Conservation (phyloP, 2,113 vertebrate genomes). For the Nannobrachium achirus region DNA sequence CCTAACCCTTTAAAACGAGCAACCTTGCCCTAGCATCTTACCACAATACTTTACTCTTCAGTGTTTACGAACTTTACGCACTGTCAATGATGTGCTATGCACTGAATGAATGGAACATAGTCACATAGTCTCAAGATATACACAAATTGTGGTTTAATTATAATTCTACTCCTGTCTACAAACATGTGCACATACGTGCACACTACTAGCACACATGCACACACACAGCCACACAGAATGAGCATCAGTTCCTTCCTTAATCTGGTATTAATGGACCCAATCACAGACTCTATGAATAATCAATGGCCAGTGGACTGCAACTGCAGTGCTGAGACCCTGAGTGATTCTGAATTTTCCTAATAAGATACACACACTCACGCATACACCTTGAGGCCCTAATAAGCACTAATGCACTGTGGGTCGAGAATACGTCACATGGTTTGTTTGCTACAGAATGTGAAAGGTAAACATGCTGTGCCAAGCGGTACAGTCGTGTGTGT, state of each 20-base stretch:
- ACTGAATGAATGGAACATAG: neutral
- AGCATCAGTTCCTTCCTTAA: conserved; percentile 78
- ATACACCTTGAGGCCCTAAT: conserved; percentile 71
- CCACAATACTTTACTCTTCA: conserved; percentile 4
- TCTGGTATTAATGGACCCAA: conserved; percentile 82
- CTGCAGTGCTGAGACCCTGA: conserved; percentile 75
- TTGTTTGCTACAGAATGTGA: conserved; percentile 80
- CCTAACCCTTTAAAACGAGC: conserved; percentile 25
- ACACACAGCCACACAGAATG: conserved; percentile 46
- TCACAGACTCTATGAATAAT: conserved; percentile 83
- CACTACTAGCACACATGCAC: neutral
- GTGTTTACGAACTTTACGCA: neutral
- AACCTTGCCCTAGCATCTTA: conserved; percentile 5
- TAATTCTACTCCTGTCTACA: conserved; percentile 57
- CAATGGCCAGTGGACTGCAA: conserved; percentile 81
- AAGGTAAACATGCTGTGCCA: conserved; percentile 74
- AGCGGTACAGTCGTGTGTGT: conserved; percentile 23
- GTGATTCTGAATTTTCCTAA: conserved; percentile 81
- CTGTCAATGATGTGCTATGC: conserved; percentile 15
- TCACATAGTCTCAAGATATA: conserved; percentile 45
- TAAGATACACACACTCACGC: conserved; percentile 65
- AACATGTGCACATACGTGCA: conserved; percentile 15
- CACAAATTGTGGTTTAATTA: conserved; percentile 58
- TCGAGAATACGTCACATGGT: conserved; percentile 77
- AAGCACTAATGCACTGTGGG: conserved; percentile 76